phyloP scores from a whole-genome alignment of 30 jellyfish, hydroid and myxozoan species.

The Aurelia coerulea region DNA sequence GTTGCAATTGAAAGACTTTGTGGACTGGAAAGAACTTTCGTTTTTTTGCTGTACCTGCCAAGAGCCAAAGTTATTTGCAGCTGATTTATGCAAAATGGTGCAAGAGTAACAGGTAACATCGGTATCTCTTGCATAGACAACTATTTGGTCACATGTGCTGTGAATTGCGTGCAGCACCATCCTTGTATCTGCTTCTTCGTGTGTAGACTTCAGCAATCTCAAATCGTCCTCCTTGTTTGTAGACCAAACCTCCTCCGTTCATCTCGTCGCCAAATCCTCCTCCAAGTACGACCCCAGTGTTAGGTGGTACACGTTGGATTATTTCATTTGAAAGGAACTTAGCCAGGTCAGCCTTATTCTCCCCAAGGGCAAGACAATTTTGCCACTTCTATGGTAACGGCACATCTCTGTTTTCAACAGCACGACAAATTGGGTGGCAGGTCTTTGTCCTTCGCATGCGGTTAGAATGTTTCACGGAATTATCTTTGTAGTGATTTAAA shows the following conservation, averaged over 20 bases:
- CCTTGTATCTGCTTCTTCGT: constrained; percentile 44
- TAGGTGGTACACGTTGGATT: background rate
- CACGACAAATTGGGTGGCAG: background rate
- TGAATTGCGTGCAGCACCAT: constrained; percentile 43
- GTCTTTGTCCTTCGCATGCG: constrained; percentile 19
- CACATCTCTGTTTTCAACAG: constrained; percentile 16
- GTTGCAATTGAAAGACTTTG: background rate
- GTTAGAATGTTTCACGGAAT: background rate
- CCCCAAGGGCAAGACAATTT: background rate
- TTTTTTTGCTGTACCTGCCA: constrained; percentile 40
- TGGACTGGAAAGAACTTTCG: constrained; percentile 37
- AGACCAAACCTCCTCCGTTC: constrained; percentile 23
- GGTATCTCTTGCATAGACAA: constrained; percentile 34
- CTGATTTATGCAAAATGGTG: constrained; percentile 11
- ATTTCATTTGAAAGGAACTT: no score
- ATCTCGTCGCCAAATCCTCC: constrained; percentile 4
- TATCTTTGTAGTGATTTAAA: background rate
- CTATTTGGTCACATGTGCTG: background rate
- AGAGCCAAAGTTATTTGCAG: constrained; percentile 27
- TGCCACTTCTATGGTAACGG: constrained; percentile 5
- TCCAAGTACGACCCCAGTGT: background rate
- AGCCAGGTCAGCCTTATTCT: background rate
- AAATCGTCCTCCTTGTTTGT: constrained; percentile 24
- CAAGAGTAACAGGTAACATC: constrained; percentile 29
- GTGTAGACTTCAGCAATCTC: background rate